Base-by-base conservation (phyloP, 2,797 vertebrate genomes). In the Cichlasoma orientale region DNA sequence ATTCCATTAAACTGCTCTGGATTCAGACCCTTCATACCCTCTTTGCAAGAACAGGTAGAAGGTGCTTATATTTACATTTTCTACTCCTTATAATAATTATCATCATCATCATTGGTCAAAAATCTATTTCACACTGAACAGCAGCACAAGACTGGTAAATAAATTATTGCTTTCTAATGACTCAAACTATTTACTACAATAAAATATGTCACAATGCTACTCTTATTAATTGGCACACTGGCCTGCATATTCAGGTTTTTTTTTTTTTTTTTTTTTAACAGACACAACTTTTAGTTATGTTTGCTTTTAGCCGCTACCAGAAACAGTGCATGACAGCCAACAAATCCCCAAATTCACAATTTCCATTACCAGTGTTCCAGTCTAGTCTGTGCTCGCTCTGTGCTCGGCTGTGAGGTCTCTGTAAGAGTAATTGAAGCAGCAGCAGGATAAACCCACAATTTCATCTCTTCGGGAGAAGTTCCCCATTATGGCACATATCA, bases 381-480 rank as follows among this genome's bases (percentile, higher is more conserved):
- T 72, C 19, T 57, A 4, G 2, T 4, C 27, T 56, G 47, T 44
- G 52, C 36, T 74, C 25, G 19, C 12, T 31, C 47, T 41, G 59
- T 59, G 74, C 77, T 78, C 16, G 53, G 7, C 58, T 73, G 74
- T 59, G 31, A 78, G 56, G 23, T 5, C 56, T 41, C 18, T 58
- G 72, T 58, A 19, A 33, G n/a, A 61, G 38, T 66, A 71, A 77
- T 66, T 56, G 74, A 59, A 86, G 56, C 54, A 77, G 72, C 59
- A 38, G 47, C 54, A 55, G 31, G 33, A 85, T 53, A 77, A 77
- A 47, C 19, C 68, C 66, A 76, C 41, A 82, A 21, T 57, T 72
- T 79, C 7, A 53, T 78, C 50, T 73, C 27, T 16, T 71, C 7
- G 8, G 69, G 18, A 72, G 74, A 27, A 61, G 18, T 54, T 85